Base-by-base conservation (phyloP, 2,113 vertebrate genomes). In the Emydocephalus ijimae region DNA sequence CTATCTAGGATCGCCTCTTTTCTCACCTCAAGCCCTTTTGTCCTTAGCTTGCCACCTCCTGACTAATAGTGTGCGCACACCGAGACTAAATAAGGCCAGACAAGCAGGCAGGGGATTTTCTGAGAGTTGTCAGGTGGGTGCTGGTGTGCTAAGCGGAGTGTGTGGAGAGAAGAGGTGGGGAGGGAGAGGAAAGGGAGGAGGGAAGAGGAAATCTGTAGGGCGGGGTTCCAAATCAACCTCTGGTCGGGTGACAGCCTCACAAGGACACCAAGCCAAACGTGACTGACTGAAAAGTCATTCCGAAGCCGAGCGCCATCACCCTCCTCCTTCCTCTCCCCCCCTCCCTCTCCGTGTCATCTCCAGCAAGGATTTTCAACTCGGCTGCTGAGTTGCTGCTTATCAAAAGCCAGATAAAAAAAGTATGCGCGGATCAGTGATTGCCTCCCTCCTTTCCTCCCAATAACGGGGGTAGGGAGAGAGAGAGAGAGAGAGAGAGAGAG, bases 101-200 rank as follows among this genome's bases (percentile, higher is more conserved):
- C 92, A 94, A 94, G 95, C 93, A 91, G 95, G 89, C 3, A 24
- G 94, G 93, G 94, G 54, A 10, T 91, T 93, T 96, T 95, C 1
- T 11, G 88, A 95, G 95, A 85, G 81, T 91, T 97, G 96, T 96
- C 97, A 96, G 96, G 93, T 96, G 93, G 94, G 96, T 90, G 92
- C 96, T 94, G 95, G 95, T 26, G 20, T 96, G 96, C 92, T 97
- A 97, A 97, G 96, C 95, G 96, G 96, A 97, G 96, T 96, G 96
- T 97, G 94, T 92, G 95, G 94, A 61, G 87, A 93, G 93, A 91
- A 96, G 92, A 93, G 88, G 94, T 92, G 20, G 0, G 26, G 88
- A 61, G 52, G 59, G 86, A 20, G 34, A 87, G 59, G 94, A 94
- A 87, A 81, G 20, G 87, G 48, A 59, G 81, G 29, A 61, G 55